phyloP scores from a whole-genome alignment of 2,113 vertebrate species.

The Leptobrachium ailaonicum region DNA sequence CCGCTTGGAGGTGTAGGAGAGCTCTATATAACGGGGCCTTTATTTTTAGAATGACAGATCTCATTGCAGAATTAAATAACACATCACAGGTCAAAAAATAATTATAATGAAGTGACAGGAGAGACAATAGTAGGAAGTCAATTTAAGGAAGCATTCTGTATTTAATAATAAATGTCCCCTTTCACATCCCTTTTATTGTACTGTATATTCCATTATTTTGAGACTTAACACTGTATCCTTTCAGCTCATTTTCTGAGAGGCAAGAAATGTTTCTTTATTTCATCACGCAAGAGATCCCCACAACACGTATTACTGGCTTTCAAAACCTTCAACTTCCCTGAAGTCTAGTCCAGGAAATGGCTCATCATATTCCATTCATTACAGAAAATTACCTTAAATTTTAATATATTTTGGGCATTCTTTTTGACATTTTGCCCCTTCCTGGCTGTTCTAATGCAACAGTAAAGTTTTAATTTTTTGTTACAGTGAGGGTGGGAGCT shows the following conservation, averaged over 20 bases:
- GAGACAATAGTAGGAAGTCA: neutral
- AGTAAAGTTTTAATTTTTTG: no score
- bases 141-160: neutral
- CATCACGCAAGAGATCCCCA: slow-evolving; percentile 8
- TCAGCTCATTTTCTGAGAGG: slow-evolving; percentile 15
- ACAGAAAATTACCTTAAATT: no score
- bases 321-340: no score
- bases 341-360: no score
- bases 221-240: neutral
- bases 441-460: no score
- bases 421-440: no score
- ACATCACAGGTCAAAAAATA: neutral
- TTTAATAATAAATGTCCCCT: neutral
- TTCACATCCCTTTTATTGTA: slow-evolving; percentile 31
- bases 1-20: no score
- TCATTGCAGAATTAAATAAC: neutral
- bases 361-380: no score
- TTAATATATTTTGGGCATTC: no score
- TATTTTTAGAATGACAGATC: no score
- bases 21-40: no score
- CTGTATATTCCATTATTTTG: slow-evolving; percentile 9
- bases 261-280: slow-evolving; percentile 26
- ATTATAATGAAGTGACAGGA: neutral
- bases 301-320: neutral
- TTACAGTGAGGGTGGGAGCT: no score